These are phyloP conservation scores for Suricata suricatta DNA, from an alignment of 2,113 vertebrate genomes.

Conservation along the genomic window DNA sequence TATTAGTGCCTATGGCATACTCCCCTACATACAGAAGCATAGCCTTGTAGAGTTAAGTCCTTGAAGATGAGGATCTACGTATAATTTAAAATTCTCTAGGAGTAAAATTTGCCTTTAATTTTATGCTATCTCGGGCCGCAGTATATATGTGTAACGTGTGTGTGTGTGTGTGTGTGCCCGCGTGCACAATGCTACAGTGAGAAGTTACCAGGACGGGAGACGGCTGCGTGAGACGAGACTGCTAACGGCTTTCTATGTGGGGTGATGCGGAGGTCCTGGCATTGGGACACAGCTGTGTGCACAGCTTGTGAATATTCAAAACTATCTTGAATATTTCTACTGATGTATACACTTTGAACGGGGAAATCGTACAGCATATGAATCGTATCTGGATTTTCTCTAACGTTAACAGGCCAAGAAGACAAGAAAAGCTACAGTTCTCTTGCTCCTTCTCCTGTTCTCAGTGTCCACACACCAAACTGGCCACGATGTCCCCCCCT, in stretches of 20 bases:
- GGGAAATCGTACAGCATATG: not conserved
- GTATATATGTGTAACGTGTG: too few relatives aligned
- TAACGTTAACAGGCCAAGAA: not conserved
- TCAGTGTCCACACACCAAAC: not conserved
- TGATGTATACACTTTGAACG: not conserved
- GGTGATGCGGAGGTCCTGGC: not conserved
- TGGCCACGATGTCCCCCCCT: not conserved
- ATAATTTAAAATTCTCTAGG: not conserved
- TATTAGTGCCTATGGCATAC: accelerated
- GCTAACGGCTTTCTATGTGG: not conserved
- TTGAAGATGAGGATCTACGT: too few relatives aligned
- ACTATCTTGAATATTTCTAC: too few relatives aligned
- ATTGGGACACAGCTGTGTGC: not conserved
- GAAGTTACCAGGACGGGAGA: not conserved
- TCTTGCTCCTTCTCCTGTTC: not conserved
- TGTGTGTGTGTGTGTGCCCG: too few relatives aligned
- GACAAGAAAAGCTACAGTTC: not conserved
- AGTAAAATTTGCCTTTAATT: not conserved
- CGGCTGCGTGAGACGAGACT: accelerated
- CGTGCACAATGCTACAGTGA: not conserved
- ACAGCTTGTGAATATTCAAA: not conserved
- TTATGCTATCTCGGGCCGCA: too few relatives aligned
- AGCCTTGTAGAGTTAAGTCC: accelerated
- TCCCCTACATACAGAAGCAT: accelerated
- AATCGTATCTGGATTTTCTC: not conserved